Conservation (phyloP, 2,797 vertebrate genomes). For the Semotilus atromaculatus region DNA sequence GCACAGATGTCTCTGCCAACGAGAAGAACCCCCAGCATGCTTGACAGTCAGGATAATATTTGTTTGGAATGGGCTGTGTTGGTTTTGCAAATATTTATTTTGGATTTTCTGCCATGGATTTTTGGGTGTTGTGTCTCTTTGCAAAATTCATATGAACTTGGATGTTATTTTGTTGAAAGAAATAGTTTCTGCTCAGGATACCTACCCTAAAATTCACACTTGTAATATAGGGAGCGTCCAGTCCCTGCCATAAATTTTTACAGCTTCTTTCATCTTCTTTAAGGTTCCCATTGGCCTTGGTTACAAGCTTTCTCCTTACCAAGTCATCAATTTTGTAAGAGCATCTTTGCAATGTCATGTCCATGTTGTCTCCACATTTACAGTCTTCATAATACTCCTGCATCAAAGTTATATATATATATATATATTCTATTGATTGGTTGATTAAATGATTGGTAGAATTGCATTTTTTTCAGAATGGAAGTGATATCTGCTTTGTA, state of each 20-base stretch:
- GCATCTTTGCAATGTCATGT: slow-evolving; percentile 17
- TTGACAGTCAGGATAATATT: slow-evolving; percentile 5
- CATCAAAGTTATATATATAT: not conserved
- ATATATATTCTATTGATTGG: not conserved
- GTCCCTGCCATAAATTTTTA: slow-evolving; percentile 20
- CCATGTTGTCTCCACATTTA: not conserved
- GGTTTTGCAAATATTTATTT: slow-evolving; percentile 2
- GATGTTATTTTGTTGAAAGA: slow-evolving; percentile 9
- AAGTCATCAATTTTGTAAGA: slow-evolving; percentile 32
- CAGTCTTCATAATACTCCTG: not conserved
- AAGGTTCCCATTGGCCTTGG: slow-evolving; percentile 23
- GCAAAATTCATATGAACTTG: slow-evolving; percentile 8
- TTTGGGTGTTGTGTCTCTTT: slow-evolving; percentile 11
- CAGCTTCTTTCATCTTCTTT: slow-evolving; percentile 37
- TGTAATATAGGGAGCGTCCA: not conserved
- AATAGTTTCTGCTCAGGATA: not conserved
- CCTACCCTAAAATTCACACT: not conserved
- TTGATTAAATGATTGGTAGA: not conserved
- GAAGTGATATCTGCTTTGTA: not conserved
- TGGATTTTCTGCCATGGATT: slow-evolving; percentile 10
- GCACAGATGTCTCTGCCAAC: slow-evolving; percentile 1
- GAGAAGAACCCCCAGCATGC: not conserved
- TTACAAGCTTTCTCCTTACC: slow-evolving; percentile 20
- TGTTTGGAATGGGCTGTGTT: slow-evolving; percentile 8
- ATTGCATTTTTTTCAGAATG: not conserved